Evolutionary conservation across 2,888 invertebrate genomes (phyloP), one percentile per base, ranked within the genome.

Genomic region (Oxyteleia sp.): DNA sequence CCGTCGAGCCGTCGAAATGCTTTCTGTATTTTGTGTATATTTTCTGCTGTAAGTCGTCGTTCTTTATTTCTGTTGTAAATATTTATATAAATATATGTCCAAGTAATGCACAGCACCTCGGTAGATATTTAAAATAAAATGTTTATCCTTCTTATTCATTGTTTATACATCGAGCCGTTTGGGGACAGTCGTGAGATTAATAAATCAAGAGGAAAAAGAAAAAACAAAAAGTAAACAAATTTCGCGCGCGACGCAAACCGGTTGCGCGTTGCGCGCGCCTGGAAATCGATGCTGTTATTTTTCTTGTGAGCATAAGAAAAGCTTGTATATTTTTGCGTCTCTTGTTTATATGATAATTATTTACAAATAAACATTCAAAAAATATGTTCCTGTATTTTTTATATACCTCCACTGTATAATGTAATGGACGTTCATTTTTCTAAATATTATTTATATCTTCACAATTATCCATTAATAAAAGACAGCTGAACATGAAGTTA

Each of bases 271-370:
- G 63, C 41, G 69, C 59, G 55, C 57, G 49, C 57, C 85, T 88
- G 84, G 87, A 88, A 88, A 89, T 91, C 89, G 90, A 91, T 91
- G 90, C 91, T 91, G 91, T 91, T 91, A 90, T 89, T 90, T 84
- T 90, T 89, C 89, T 88, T 90, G 89, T 89, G 89, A 87, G 88
- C 88, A 88, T 88, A 90, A 90, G 85, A 75, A 84, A 88, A 91
- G 91, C 90, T 91, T 91, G 90, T 92, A 92, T 92, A 92, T 92
- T 91, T 92, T 92, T 91, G 90, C 91, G 91, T 88, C 90, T 90
- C 90, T 91, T 91, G 90, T 92, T 92, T 92, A 90, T 92, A 92
- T 90, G 87, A 91, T 89, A 88, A 90, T 89, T 86, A 91, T 90
- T 91, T 90, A 90, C 89, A 91, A 91, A 91, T 89, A 90, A 90